Conservation (phyloP, 2,797 vertebrate species). For the Pogoniulus pusillus region DNA sequence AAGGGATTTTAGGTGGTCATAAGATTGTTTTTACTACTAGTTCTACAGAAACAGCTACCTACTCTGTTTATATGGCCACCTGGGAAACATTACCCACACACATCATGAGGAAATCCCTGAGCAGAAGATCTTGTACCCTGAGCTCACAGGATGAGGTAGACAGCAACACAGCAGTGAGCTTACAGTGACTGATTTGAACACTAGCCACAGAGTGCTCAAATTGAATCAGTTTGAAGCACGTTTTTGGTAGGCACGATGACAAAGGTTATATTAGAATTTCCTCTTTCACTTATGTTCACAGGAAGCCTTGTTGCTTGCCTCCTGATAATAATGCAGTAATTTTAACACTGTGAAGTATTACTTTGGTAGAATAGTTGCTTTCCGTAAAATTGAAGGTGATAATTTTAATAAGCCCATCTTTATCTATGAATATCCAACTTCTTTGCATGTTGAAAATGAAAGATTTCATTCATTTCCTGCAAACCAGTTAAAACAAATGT, state of each 20-base stretch:
- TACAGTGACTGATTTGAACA: neutral
- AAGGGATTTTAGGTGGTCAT: neutral
- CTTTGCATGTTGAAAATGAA: constrained; percentile 41
- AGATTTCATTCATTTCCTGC: constrained; percentile 46
- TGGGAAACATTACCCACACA: neutral
- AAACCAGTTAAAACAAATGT: constrained; percentile 50
- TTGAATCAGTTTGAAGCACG: neutral
- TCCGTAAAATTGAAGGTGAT: constrained; percentile 12
- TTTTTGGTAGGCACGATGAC: neutral
- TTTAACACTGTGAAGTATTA: constrained; percentile 53
- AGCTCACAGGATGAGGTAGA: neutral
- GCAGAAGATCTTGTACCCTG: neutral
- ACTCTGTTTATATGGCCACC: neutral
- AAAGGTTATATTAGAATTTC: neutral
- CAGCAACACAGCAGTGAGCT: neutral
- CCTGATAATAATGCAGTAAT: neutral
- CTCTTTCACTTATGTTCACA: constrained; percentile 13
- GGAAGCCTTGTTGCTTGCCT: neutral
- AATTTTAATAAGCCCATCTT: constrained; percentile 62
- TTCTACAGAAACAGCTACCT: neutral
- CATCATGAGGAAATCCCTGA: neutral
- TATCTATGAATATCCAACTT: constrained; percentile 33
- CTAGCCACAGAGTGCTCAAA: neutral
- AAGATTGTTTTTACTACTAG: neutral
- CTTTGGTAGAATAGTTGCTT: constrained; percentile 17